These are phyloP conservation scores for Melozone crissalis DNA, from an alignment of 2,113 vertebrate species.

Conservation along the genomic window DNA sequence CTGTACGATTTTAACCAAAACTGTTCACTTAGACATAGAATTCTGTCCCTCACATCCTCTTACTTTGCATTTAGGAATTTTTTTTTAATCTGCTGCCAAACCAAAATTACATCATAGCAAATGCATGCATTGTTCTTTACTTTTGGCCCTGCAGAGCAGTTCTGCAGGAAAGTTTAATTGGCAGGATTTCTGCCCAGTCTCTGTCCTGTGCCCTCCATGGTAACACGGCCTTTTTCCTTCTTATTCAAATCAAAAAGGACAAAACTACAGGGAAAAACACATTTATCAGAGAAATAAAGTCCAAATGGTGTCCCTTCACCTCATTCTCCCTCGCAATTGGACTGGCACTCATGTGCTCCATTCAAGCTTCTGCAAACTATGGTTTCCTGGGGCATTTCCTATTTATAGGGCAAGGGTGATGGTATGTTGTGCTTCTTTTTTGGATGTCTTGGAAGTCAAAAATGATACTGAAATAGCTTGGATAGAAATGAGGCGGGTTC, in stretches of 20 bases:
- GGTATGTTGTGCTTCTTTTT: not conserved
- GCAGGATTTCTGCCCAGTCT: constrained; percentile 4
- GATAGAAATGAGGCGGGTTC: not conserved
- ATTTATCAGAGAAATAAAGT: not conserved
- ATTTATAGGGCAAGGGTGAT: not conserved
- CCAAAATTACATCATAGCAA: constrained; percentile 59
- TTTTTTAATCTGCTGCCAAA: constrained; percentile 59
- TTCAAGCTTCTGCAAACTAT: not conserved
- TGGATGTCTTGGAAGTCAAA: not conserved
- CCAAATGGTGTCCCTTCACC: not conserved
- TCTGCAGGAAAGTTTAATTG: constrained; percentile 25
- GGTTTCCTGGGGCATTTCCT: not conserved
- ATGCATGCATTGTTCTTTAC: constrained; percentile 57
- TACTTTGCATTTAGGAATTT: not conserved
- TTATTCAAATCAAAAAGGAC: not conserved
- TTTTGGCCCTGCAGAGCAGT: constrained; percentile 1
- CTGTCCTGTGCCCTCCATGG: not conserved
- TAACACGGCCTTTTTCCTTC: not conserved
- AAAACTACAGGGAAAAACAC: not conserved
- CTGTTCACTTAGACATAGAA: constrained; percentile 16
- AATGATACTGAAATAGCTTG: not conserved
- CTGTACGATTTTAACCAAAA: not conserved
- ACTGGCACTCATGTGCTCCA: not conserved
- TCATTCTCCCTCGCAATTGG: rapidly evolving
- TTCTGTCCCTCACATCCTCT: constrained; percentile 42